These are phyloP conservation scores for Mantis religiosa DNA, from an alignment of 2,888 invertebrate genomes.

Conservation along the genomic window DNA sequence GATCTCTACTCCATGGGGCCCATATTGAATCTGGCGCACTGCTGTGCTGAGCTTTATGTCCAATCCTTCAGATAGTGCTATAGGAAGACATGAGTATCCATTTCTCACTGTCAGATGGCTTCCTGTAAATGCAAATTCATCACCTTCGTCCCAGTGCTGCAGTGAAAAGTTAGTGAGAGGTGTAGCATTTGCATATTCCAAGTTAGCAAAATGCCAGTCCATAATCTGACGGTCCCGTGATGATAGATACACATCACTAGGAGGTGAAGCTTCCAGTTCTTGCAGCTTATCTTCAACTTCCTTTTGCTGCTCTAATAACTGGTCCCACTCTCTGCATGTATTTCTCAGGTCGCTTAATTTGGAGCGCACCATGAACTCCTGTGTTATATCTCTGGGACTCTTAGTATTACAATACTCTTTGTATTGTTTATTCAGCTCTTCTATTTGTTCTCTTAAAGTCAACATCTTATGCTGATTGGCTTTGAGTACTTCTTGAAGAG, in stretches of 20 bases:
- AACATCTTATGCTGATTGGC: constrained; percentile 65
- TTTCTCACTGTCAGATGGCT: constrained; percentile 95
- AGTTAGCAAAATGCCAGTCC: constrained; percentile 99
- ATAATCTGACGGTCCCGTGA: constrained; percentile 92
- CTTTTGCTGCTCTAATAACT: constrained; percentile 70
- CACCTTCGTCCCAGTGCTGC: constrained; percentile 98
- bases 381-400: constrained; percentile 54
- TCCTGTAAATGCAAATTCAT: constrained; percentile 97
- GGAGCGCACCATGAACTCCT: constrained; percentile 64
- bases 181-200: constrained; percentile 98
- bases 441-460: constrained; percentile 57
- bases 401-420: constrained; percentile 45
- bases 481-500: constrained; percentile 83
- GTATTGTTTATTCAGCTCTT: constrained; percentile 51
- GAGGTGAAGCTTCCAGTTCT: constrained; percentile 80
- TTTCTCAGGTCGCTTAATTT: constrained; percentile 59
- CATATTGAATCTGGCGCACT: constrained; percentile 84
- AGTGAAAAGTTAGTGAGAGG: constrained; percentile 88
- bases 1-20: constrained; percentile 71
- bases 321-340: constrained; percentile 71
- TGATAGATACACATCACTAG: constrained; percentile 93
- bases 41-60: constrained; percentile 90
- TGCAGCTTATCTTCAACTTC: constrained; percentile 82
- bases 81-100: constrained; percentile 94
- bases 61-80: constrained; percentile 90